phyloP scores from a whole-genome alignment of 2,888 invertebrate genomes.

The Apodemia zela region DNA sequence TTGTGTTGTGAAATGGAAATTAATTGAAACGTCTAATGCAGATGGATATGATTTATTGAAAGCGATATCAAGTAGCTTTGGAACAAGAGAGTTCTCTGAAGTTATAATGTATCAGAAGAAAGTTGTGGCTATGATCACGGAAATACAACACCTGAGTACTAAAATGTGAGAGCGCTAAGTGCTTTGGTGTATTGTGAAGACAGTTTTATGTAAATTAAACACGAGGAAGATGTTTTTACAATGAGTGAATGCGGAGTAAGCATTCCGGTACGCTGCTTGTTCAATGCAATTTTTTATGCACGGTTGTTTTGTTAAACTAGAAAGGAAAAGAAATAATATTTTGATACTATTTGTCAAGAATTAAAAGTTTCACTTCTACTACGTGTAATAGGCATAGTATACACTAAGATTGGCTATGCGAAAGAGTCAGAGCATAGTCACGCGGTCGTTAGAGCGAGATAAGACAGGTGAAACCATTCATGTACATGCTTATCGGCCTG shows the following conservation, averaged over 20 bases:
- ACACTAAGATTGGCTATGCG: no score
- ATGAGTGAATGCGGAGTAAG: neutral
- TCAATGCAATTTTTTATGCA: neutral
- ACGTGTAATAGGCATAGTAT: no score
- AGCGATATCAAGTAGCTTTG: conserved; percentile 9
- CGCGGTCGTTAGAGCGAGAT: no score
- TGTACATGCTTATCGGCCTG: no score
- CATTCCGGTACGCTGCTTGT: neutral
- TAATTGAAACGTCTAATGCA: conserved; percentile 3
- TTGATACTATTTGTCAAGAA: no score
- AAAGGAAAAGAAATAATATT: no score
- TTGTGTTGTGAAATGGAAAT: neutral
- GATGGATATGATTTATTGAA: conserved; percentile 13
- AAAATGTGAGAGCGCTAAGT: conserved; percentile 33
- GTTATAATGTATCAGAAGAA: conserved; percentile 26
- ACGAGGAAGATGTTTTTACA: conserved; percentile 1
- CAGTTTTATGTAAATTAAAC: conserved; percentile 13
- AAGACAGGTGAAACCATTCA: no score
- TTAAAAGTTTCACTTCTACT: no score
- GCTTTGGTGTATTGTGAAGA: conserved; percentile 24
- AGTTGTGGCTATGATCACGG: conserved; percentile 29
- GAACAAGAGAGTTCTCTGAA: conserved; percentile 9
- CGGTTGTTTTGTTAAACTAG: no score
- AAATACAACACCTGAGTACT: conserved; percentile 34
- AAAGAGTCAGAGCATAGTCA: no score